Evolutionary conservation across 2,888 invertebrate genomes (phyloP).

Genomic region (Tethea ocularis): DNA sequence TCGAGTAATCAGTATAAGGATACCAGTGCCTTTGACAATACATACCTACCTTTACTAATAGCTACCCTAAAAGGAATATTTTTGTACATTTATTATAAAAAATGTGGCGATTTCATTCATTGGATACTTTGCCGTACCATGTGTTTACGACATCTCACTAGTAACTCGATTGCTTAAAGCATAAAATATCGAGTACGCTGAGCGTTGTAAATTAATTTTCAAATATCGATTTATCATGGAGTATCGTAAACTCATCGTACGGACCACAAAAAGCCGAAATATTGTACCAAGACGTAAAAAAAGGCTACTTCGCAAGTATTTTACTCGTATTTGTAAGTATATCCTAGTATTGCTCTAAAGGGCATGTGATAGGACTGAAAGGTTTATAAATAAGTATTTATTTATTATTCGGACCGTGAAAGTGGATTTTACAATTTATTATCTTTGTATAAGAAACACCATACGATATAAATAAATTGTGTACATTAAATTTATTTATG

Average conservation of each 20-base stretch:
- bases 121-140: constrained; percentile 43
- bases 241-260: constrained; percentile 36
- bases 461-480: constrained; percentile 83
- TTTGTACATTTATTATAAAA: constrained; percentile 74
- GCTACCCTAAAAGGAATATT: constrained; percentile 71
- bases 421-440: constrained; percentile 82
- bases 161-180: constrained; percentile 28
- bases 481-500: constrained; percentile 74
- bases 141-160: constrained; percentile 28
- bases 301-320: constrained; percentile 68
- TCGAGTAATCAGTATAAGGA: constrained; percentile 62
- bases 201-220: constrained; percentile 13
- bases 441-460: constrained; percentile 81
- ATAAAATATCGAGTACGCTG: constrained; percentile 18
- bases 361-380: constrained; percentile 73
- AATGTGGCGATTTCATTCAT: constrained; percentile 54
- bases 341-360: constrained; percentile 67
- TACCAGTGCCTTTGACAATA: constrained; percentile 82
- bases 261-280: constrained; percentile 28
- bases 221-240: constrained; percentile 22
- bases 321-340: constrained; percentile 53
- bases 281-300: constrained; percentile 56
- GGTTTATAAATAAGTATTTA: constrained; percentile 77
- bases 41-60: constrained; percentile 76
- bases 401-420: constrained; percentile 79